Conservation (phyloP, 2,888 invertebrate genomes). For the Spatulosminthurus flaviceps region DNA sequence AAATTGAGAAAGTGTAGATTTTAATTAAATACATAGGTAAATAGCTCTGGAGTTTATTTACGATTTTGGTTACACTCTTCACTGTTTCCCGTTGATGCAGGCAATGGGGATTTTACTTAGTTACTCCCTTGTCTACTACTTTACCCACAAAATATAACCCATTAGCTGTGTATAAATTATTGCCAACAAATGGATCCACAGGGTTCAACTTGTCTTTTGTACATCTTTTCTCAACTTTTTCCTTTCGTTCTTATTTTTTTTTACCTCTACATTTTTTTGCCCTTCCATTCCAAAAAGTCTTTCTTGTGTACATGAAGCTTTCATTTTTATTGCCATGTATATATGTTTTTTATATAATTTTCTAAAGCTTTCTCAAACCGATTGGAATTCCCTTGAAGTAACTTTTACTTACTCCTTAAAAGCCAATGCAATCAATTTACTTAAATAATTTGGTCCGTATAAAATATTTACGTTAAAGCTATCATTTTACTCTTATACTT, state of each 20-base stretch:
- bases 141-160: slow-evolving; percentile 21
- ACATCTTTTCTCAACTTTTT: slow-evolving; percentile 11
- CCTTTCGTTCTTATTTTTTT: slow-evolving; percentile 22
- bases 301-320: too few relatives aligned
- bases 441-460: too few relatives aligned
- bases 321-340: too few relatives aligned
- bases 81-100: background rate
- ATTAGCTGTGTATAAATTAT: slow-evolving; percentile 23
- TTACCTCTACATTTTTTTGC: background rate
- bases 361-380: too few relatives aligned
- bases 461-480: too few relatives aligned
- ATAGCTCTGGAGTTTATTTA: slow-evolving; percentile 15
- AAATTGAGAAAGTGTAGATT: slow-evolving; percentile 42
- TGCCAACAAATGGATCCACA: slow-evolving; percentile 20
- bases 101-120: background rate
- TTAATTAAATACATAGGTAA: slow-evolving; percentile 39
- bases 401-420: too few relatives aligned
- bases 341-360: too few relatives aligned
- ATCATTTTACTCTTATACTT: too few relatives aligned
- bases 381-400: too few relatives aligned
- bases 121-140: background rate
- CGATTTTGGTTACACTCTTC: slow-evolving; percentile 25
- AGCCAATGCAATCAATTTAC: too few relatives aligned
- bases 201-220: slow-evolving; percentile 5
- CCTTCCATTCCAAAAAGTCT: too few relatives aligned